Base-by-base conservation (phyloP, 1,140 invertebrate genomes). In the Scaptodrosophila lebanonensis region DNA sequence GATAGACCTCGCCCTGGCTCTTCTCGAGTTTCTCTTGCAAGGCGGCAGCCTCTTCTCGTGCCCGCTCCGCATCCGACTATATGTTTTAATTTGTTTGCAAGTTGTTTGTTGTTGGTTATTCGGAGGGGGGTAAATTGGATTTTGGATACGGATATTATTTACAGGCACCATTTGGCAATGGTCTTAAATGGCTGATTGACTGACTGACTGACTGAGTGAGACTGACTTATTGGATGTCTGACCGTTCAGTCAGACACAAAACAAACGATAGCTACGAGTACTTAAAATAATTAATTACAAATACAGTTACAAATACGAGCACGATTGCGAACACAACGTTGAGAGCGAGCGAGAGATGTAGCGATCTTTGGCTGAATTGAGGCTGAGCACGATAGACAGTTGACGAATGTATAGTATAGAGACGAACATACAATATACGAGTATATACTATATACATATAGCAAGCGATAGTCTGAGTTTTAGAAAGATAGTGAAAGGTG, bases 21-120 rank as follows among this genome's bases (percentile, higher is more conserved):
- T 97, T 96, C 87, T 96, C 95, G 33, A 96, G 88, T 88, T 97
- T 97, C 84, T 97, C 96, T 88, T 97, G 96, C 22, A 97, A 88
- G 22, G 93, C 93, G 47, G 94, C 91, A 0, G 93, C 91, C 85
- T 98, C 96, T 16, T 92, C 91, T 40, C 93, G 90, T 20, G 94
- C 92, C 76, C 96, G 91, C 68, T 98, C 96, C 58, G 94, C 95
- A 85, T 98, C 96, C 2, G 94, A 89, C 82, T 93, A 90, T 43
- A 53, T 30, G 17, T 54, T 38, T 30, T 30, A 16, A 38, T 50
- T 38, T 25, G 30, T 39, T 53, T 25, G 22, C 12, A 42, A 16
- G 53, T 54, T 51, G 49, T 38, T 65, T 63, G 47, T 66, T 52
- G 51, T 36, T 62, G 63, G 27, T 57, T 45, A 32, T 48, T 54